These are phyloP conservation scores for Phaonia tiefii DNA, from an alignment of 2,888 invertebrate genomes.

Conservation along the genomic window DNA sequence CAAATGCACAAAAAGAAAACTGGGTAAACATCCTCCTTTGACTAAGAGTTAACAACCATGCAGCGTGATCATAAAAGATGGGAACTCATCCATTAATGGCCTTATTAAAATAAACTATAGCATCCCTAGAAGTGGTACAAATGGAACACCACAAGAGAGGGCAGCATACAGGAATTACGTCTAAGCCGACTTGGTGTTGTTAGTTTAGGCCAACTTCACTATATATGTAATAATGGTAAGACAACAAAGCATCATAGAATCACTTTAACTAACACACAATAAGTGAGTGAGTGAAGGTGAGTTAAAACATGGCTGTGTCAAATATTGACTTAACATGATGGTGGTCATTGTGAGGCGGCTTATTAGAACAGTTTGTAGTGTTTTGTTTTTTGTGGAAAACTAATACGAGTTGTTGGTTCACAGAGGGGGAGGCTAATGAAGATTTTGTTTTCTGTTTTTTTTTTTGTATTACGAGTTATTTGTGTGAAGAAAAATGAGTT, in stretches of 20 bases:
- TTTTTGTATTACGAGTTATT: too few relatives aligned
- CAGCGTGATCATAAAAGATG: background rate
- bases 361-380: slow-evolving; percentile 54
- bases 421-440: too few relatives aligned
- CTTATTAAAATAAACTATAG: slow-evolving; percentile 49
- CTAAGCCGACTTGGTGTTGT: slow-evolving; percentile 7
- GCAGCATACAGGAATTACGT: background rate
- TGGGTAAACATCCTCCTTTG: slow-evolving; percentile 23
- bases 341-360: slow-evolving; percentile 53
- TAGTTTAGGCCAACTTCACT: slow-evolving; percentile 44
- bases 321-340: slow-evolving; percentile 65
- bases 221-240: too few relatives aligned
- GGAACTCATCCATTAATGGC: slow-evolving; percentile 30
- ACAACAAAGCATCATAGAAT: background rate
- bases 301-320: slow-evolving; percentile 42
- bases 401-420: too few relatives aligned
- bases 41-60: slow-evolving; percentile 4
- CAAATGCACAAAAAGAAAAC: background rate
- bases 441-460: too few relatives aligned
- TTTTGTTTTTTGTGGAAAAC: background rate
- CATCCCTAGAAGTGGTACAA: slow-evolving; percentile 43
- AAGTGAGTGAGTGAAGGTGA: slow-evolving; percentile 21
- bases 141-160: slow-evolving; percentile 21
- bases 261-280: slow-evolving; percentile 39
- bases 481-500: too few relatives aligned